These are phyloP conservation scores for Catharus fuscescens DNA, from an alignment of 2,113 vertebrate genomes.

Conservation along the genomic window DNA sequence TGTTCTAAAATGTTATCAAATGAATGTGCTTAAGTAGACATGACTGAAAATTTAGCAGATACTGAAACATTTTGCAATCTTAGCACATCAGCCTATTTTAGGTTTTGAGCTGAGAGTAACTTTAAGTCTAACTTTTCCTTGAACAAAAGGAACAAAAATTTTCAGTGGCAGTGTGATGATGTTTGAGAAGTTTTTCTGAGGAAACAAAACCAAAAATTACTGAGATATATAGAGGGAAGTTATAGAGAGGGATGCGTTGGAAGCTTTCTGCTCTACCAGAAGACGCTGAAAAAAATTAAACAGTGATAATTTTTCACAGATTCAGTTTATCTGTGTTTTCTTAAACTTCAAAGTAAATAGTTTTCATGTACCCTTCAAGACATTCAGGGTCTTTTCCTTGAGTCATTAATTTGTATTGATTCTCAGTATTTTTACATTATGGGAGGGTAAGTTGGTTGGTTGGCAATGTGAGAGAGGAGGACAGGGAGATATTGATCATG, in stretches of 20 bases:
- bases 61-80: background rate
- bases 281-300: background rate
- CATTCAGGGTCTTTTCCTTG: background rate
- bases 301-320: background rate
- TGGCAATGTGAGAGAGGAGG: background rate
- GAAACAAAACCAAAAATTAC: background rate
- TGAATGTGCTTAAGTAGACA: background rate
- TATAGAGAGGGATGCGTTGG: background rate
- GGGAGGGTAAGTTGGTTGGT: background rate
- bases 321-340: background rate
- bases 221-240: background rate
- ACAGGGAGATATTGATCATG: background rate
- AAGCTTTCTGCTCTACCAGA: background rate
- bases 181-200: background rate
- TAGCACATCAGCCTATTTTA: background rate
- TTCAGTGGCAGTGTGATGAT: background rate
- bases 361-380: background rate
- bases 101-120: background rate
- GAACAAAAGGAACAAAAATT: background rate
- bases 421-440: background rate
- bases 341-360: background rate
- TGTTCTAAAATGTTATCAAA: background rate
- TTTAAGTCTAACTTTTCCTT: background rate
- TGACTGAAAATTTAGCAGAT: background rate
- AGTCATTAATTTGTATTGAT: conserved; percentile 49